These are phyloP conservation scores for Belgica antarctica DNA, from an alignment of 2,888 invertebrate species.

Conservation along the genomic window DNA sequence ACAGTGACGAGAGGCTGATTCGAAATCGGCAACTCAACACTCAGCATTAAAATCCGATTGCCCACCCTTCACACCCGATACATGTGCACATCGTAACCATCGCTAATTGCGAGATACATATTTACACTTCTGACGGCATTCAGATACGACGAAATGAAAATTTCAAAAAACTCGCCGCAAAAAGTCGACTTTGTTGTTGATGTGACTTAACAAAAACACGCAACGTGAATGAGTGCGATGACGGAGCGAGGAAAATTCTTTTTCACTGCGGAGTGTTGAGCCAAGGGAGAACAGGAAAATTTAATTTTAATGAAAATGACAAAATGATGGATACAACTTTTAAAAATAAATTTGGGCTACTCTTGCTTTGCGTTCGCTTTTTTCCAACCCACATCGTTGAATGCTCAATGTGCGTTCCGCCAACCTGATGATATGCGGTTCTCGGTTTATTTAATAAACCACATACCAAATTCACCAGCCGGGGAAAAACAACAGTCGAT, in stretches of 20 bases:
- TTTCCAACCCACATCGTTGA: constrained; percentile 1
- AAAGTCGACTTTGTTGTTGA: constrained; percentile 21
- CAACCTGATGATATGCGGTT: constrained; percentile 42
- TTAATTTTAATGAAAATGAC: constrained; percentile 44
- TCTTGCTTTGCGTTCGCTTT: too few species aligned
- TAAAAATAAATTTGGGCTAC: constrained; percentile 39
- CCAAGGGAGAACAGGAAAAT: too few species aligned
- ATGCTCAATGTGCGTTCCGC: constrained; percentile 13
- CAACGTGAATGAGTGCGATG: constrained; percentile 1
- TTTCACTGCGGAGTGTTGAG: not conserved
- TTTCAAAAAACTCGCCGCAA: not conserved
- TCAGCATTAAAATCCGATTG: not conserved
- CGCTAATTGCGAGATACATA: constrained; percentile 43
- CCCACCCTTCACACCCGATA: not conserved
- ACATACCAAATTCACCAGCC: constrained; percentile 4
- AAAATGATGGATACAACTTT: constrained; percentile 42
- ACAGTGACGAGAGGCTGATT: too few species aligned
- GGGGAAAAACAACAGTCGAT: not conserved
- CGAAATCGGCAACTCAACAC: too few species aligned
- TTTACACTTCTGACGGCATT: constrained; percentile 32
- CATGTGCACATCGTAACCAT: not conserved
- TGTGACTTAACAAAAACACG: not conserved
- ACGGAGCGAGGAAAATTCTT: constrained; percentile 18
- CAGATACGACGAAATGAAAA: not conserved
- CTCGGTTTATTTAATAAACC: constrained; percentile 37